A percentile compares a stretch with the other conserved stretches of the same genome.
Evolutionary conservation across 2,888 invertebrate genomes (phyloP).

Genomic region (Emmelina monodactyla): DNA sequence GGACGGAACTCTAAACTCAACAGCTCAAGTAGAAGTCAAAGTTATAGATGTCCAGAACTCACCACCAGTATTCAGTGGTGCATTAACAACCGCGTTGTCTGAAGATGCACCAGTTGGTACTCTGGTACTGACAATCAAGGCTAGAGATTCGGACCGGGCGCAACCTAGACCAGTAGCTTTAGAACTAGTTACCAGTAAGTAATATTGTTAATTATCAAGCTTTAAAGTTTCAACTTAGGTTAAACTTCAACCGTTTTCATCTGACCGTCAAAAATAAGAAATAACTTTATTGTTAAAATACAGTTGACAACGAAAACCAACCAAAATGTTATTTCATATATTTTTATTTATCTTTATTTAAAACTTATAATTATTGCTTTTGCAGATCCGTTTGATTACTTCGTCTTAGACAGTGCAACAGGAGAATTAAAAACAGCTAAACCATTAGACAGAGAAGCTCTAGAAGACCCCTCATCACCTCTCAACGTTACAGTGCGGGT

Average conservation of each 20-base stretch:
- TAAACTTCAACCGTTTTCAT: too few species aligned
- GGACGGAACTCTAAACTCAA: constrained; percentile 81
- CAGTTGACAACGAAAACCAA: too few species aligned
- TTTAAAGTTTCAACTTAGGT: too few species aligned
- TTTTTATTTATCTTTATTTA: too few species aligned
- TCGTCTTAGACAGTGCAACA: constrained; percentile 77
- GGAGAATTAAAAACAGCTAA: constrained; percentile 86
- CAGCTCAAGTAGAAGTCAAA: constrained; percentile 77
- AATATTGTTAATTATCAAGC: too few species aligned
- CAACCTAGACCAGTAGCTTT: constrained; percentile 80
- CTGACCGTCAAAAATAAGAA: too few species aligned
- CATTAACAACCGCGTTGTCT: constrained; percentile 77
- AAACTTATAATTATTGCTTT: too few species aligned
- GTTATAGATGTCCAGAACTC: constrained; percentile 88
- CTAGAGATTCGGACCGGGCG: constrained; percentile 85
- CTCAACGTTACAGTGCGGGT: constrained; percentile 78
- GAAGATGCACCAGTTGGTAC: constrained; percentile 88
- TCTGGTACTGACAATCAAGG: constrained; percentile 78
- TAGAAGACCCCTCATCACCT: constrained; percentile 80
- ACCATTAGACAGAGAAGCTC: constrained; percentile 83
- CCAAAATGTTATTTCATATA: too few species aligned
- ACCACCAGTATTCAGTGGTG: constrained; percentile 83
- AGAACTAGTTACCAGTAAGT: constrained; percentile 81
- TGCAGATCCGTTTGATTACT: constrained; percentile 87
- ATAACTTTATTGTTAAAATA: too few species aligned